These are phyloP conservation scores for Lophura nycthemera DNA, from an alignment of 2,113 vertebrate species.

Conservation along the genomic window DNA sequence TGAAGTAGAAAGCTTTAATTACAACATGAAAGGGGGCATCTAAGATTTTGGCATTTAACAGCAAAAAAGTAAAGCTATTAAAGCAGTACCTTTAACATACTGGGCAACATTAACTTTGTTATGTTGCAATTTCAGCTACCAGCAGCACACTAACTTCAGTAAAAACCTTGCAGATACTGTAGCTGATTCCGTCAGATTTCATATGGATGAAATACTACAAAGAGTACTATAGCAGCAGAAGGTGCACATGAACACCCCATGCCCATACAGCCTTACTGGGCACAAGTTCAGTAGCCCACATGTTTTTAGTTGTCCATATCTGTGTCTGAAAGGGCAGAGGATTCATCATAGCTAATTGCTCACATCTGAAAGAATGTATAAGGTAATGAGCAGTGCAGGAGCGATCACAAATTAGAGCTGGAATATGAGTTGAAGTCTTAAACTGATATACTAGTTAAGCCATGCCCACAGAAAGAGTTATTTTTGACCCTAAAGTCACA, in stretches of 20 bases:
- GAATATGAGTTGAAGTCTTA: background rate
- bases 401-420: background rate
- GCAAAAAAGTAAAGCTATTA: background rate
- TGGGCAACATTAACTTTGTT: background rate
- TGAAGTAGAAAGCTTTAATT: slow-evolving; percentile 21
- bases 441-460: background rate
- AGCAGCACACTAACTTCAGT: background rate
- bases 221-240: background rate
- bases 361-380: background rate
- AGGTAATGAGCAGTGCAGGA: background rate
- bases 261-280: background rate
- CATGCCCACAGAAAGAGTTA: background rate
- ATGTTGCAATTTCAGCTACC: background rate
- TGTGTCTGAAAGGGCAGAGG: background rate
- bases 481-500: background rate
- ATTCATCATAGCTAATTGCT: background rate
- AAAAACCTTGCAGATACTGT: background rate
- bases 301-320: background rate
- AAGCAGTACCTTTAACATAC: background rate
- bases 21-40: background rate
- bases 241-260: background rate
- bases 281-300: background rate
- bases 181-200: background rate
- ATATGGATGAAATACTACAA: background rate
- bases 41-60: background rate